phyloP scores from a whole-genome alignment of 2,113 vertebrate species.

The Lepus europaeus region DNA sequence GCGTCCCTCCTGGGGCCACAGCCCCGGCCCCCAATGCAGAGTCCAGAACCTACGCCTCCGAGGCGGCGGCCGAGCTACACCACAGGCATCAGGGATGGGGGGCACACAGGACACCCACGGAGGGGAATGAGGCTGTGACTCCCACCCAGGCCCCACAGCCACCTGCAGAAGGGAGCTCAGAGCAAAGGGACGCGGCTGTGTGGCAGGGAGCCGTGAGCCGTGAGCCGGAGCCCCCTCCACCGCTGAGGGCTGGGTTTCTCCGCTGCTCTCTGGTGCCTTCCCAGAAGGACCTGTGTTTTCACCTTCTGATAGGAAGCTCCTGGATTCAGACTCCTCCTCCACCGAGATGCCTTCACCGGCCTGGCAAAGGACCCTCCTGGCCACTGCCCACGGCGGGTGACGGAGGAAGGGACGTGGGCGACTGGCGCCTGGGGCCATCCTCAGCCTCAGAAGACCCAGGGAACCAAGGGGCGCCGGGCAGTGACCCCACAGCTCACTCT shows the following conservation, averaged over 20 bases:
- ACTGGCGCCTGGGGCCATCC: too few species aligned
- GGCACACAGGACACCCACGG: too few species aligned
- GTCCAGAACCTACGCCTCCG: not conserved
- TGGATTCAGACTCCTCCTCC: not conserved
- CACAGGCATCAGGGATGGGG: not conserved
- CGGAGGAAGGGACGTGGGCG: rapidly evolving
- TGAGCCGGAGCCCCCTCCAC: not conserved
- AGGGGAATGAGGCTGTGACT: rapidly evolving
- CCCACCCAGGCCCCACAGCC: rapidly evolving
- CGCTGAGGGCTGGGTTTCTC: not conserved
- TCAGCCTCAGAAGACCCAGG: not conserved
- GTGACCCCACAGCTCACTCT: not conserved
- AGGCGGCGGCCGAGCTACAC: not conserved
- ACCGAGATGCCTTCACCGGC: not conserved
- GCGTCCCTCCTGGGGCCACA: too few species aligned
- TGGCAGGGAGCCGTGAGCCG: too few species aligned
- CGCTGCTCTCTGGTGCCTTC: not conserved
- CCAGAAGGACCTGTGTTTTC: not conserved
- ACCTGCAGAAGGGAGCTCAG: not conserved
- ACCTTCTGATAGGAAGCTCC: not conserved
- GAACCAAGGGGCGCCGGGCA: too few species aligned
- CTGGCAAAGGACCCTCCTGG: too few species aligned
- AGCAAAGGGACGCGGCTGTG: too few species aligned
- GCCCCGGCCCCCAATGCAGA: too few species aligned
- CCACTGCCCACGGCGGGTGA: too few species aligned